A percentile compares a stretch with the other conserved stretches of the same genome.
Conservation (phyloP, 2,797 vertebrate genomes). For the Varecia variegata region DNA sequence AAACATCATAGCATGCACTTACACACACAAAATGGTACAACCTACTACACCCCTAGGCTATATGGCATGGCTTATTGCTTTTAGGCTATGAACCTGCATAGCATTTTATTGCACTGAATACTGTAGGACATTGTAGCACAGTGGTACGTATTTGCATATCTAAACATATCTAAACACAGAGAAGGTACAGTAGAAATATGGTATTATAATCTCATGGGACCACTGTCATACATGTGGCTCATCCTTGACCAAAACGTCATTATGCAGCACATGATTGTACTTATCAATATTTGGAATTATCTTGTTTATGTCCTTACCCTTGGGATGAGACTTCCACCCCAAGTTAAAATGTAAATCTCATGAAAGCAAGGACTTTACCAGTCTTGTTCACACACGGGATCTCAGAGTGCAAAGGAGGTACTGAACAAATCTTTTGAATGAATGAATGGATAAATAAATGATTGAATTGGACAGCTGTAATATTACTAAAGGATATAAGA, state of each 20-base stretch:
- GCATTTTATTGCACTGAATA: neutral
- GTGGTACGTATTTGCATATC: neutral
- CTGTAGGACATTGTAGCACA: neutral
- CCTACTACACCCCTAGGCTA: neutral
- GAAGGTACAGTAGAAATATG: neutral
- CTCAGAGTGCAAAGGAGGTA: neutral
- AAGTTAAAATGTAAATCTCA: neutral
- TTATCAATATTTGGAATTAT: neutral
- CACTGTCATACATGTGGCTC: neutral
- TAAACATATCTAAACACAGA: neutral
- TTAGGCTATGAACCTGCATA: neutral
- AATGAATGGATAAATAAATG: neutral
- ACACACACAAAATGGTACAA: neutral
- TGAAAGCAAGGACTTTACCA: neutral
- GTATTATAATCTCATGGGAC: neutral
- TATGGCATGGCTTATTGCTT: neutral
- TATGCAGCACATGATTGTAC: neutral
- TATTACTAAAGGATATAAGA: neutral
- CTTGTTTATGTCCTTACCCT: neutral
- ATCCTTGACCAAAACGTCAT: neutral
- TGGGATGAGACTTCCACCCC: neutral
- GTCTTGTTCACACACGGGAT: neutral
- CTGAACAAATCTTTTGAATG: neutral
- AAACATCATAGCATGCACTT: neutral
- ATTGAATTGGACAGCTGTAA: neutral